A percentile compares a stretch with the other conserved stretches of the same genome.
phyloP scores from a whole-genome alignment of 2,888 invertebrate species.

The Acleris cristana region DNA sequence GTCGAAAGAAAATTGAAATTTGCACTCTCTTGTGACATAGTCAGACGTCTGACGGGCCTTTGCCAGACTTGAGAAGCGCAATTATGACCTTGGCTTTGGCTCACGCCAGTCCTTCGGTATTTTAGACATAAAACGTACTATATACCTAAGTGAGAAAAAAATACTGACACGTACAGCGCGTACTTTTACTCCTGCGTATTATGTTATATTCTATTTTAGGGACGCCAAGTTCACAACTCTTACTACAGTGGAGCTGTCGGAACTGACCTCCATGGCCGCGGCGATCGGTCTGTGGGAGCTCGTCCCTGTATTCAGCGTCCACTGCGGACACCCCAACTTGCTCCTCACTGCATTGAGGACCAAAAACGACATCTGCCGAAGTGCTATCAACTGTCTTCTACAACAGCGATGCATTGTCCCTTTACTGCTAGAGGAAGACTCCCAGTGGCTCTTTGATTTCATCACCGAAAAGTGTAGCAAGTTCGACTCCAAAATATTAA shows the following conservation, averaged over 20 bases:
- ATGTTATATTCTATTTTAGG: constrained; percentile 48
- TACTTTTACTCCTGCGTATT: too few species aligned
- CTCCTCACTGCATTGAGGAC: constrained; percentile 61
- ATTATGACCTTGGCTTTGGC: too few species aligned
- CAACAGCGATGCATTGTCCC: constrained; percentile 64
- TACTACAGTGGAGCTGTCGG: constrained; percentile 58
- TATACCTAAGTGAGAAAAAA: too few species aligned
- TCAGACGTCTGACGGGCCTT: too few species aligned
- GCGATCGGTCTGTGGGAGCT: constrained; percentile 78
- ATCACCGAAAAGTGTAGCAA: constrained; percentile 77
- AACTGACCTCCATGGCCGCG: constrained; percentile 64
- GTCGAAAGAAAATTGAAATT: too few species aligned
- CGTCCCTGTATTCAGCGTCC: constrained; percentile 68
- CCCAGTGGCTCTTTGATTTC: constrained; percentile 79
- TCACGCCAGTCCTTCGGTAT: too few species aligned
- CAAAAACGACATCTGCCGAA: constrained; percentile 64
- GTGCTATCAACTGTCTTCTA: constrained; percentile 63
- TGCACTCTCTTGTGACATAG: too few species aligned
- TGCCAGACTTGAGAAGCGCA: too few species aligned
- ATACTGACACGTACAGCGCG: too few species aligned
- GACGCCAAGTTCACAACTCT: constrained; percentile 66
- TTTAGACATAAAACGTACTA: too few species aligned
- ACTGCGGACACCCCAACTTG: constrained; percentile 65
- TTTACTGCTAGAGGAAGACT: constrained; percentile 68
- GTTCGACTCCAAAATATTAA: constrained; percentile 80